These are phyloP conservation scores for Scaptomyza montana DNA, from an alignment of 1,140 invertebrate genomes.

Conservation along the genomic window DNA sequence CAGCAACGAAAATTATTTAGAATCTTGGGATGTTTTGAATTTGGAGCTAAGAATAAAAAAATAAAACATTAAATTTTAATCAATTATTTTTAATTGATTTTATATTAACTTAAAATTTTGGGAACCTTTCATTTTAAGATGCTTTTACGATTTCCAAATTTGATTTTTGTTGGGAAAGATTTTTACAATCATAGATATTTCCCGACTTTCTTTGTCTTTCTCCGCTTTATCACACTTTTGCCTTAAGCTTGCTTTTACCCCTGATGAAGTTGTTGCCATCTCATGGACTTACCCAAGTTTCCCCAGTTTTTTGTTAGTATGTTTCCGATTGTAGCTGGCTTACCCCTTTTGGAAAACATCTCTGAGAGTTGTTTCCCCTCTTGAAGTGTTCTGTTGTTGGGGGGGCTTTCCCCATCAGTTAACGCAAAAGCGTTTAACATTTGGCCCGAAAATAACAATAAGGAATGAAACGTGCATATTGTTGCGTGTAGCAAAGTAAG, in stretches of 20 bases:
- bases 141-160: too few species aligned
- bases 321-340: neutral
- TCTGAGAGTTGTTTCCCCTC: neutral
- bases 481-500: conserved; percentile 5
- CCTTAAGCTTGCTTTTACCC: conserved; percentile 14
- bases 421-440: conserved; percentile 10
- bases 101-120: too few species aligned
- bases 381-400: neutral
- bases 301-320: neutral
- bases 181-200: conserved; percentile 10
- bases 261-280: conserved; percentile 5
- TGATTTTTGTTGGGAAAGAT: too few species aligned
- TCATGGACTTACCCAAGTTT: neutral
- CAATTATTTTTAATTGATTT: too few species aligned
- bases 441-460: conserved; percentile 19
- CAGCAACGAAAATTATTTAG: neutral
- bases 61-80: too few species aligned
- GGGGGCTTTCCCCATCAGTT: conserved; percentile 1
- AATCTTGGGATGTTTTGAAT: neutral
- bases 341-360: conserved; percentile 35
- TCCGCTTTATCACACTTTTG: neutral
- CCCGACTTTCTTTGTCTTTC: conserved; percentile 11
- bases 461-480: conserved; percentile 2
- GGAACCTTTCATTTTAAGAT: too few species aligned
- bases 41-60: too few species aligned